A percentile compares a stretch with the other conserved stretches of the same genome.
Evolutionary conservation across 2,113 vertebrate species (phyloP).

Genomic region (Mus spicilegus): DNA sequence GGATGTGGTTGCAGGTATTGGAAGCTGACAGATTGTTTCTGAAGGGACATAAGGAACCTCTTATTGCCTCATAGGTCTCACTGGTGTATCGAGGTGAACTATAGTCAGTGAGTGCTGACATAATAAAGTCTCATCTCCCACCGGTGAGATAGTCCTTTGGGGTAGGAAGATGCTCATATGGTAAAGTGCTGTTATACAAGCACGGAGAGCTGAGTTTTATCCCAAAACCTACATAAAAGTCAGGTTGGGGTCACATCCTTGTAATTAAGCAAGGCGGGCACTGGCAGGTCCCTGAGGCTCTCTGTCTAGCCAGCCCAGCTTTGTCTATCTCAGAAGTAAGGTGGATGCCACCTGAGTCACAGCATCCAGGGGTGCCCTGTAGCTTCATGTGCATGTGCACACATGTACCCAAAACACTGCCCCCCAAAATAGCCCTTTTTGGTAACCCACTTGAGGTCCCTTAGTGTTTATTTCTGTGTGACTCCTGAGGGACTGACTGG

Average conservation of each 20-base stretch:
- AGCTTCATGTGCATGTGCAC: background rate
- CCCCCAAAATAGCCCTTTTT: background rate
- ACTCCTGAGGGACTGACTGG: background rate
- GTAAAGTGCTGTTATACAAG: background rate
- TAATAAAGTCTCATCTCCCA: background rate
- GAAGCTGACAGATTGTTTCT: background rate
- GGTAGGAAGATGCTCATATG: background rate
- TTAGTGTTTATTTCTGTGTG: background rate
- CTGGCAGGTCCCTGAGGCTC: background rate
- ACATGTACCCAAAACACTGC: background rate
- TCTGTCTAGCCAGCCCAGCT: background rate
- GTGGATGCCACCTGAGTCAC: background rate
- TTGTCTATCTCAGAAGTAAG: background rate
- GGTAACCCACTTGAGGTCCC: background rate
- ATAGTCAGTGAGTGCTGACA: background rate
- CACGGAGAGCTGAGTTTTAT: background rate
- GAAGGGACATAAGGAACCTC: background rate
- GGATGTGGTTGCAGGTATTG: background rate
- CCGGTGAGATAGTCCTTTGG: background rate
- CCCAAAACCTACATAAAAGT: background rate
- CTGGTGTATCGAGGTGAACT: background rate
- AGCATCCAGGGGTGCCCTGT: background rate
- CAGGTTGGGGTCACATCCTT: background rate
- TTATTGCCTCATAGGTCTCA: background rate
- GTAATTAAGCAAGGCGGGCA: background rate